Conservation (phyloP, 2,888 invertebrate genomes). For the Kuschelorhynchus macadamiae region DNA sequence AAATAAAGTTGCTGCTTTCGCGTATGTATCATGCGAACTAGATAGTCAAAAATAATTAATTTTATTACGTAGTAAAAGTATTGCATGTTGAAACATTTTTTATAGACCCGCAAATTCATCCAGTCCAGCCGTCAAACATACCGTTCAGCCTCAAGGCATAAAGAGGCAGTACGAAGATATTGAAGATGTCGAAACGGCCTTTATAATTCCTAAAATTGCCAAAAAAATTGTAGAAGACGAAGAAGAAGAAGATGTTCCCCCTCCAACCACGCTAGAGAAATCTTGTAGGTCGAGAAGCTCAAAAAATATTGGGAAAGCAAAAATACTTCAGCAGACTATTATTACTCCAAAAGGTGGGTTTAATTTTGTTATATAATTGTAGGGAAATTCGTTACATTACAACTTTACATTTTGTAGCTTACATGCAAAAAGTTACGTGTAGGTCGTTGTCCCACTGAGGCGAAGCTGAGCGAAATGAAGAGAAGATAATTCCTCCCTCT, state of each 20-base stretch:
- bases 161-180: conserved; percentile 62
- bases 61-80: too few species aligned
- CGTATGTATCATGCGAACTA: too few species aligned
- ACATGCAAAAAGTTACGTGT: too few species aligned
- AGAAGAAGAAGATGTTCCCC: conserved; percentile 16
- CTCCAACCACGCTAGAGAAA: conserved; percentile 14
- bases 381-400: too few species aligned
- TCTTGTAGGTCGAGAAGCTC: conserved; percentile 34
- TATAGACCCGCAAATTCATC: conserved; percentile 35
- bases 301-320: conserved; percentile 61
- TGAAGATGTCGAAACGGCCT: conserved; percentile 65
- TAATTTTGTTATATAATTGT: too few species aligned
- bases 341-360: conserved; percentile 62
- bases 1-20: too few species aligned
- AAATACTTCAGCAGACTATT: conserved; percentile 67
- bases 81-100: too few species aligned
- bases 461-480: too few species aligned
- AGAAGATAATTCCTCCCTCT: too few species aligned
- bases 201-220: conserved; percentile 61
- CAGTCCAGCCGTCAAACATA: conserved; percentile 5
- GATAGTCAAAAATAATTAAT: too few species aligned
- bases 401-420: too few species aligned
- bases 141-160: conserved; percentile 21
- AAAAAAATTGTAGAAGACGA: conserved; percentile 39
- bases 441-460: too few species aligned